Conservation (phyloP, 2,888 invertebrate species). For the Trilocha varians region DNA sequence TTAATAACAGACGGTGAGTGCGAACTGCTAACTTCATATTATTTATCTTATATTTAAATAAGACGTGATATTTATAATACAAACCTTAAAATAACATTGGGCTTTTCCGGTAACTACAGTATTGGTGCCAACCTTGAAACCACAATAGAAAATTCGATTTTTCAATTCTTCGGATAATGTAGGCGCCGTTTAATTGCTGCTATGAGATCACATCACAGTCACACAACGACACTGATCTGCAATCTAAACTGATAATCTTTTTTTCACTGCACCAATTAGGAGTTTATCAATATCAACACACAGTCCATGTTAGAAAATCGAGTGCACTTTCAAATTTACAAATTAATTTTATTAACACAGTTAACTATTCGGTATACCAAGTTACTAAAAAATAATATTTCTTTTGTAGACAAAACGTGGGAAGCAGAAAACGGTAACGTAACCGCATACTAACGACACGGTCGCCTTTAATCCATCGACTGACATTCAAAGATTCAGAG, state of each 20-base stretch:
- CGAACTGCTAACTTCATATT: too few relatives aligned
- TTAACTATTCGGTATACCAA: too few relatives aligned
- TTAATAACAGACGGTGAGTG: too few relatives aligned
- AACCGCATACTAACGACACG: slow-evolving; percentile 34
- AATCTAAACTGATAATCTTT: not conserved
- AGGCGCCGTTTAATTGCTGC: slow-evolving; percentile 12
- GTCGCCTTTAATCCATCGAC: slow-evolving; percentile 42
- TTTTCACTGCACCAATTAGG: not conserved
- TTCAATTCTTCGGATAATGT: not conserved
- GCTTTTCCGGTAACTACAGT: slow-evolving; percentile 52
- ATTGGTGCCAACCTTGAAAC: slow-evolving; percentile 45
- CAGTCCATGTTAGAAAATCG: not conserved
- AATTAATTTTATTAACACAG: too few relatives aligned
- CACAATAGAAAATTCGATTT: slow-evolving; percentile 14
- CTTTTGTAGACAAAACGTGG: slow-evolving; percentile 34
- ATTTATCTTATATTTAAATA: too few relatives aligned
- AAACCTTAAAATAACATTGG: slow-evolving; percentile 67
- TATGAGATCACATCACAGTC: slow-evolving; percentile 22
- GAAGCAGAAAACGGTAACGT: slow-evolving; percentile 31
- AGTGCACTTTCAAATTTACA: too few relatives aligned
- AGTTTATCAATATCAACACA: not conserved
- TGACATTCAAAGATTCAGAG: slow-evolving; percentile 32
- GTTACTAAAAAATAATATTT: too few relatives aligned
- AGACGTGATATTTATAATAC: slow-evolving; percentile 29
- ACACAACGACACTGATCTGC: slow-evolving; percentile 24